These are phyloP conservation scores for Phallusia fumigata DNA, from an alignment of 23 tunicate genomes.

Conservation along the genomic window DNA sequence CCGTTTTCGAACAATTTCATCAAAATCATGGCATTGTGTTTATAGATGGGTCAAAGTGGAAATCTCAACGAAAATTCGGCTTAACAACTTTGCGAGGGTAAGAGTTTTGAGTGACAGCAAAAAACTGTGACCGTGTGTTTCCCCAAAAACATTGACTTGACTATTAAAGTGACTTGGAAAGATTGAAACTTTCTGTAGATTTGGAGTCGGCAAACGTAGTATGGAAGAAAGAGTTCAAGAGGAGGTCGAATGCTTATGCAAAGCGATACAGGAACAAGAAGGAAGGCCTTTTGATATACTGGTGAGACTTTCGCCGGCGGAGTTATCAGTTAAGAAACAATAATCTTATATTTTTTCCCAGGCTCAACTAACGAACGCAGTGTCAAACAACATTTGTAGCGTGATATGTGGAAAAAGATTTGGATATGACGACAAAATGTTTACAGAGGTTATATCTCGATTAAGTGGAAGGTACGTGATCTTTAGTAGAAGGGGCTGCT, in stretches of 20 bases:
- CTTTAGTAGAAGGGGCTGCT: too few relatives aligned
- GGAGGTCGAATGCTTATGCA: constrained; percentile 2
- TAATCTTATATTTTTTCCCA: not conserved
- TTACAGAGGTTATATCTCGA: not conserved
- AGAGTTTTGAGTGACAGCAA: not conserved
- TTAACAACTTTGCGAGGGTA: constrained; percentile 9
- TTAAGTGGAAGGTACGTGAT: not conserved
- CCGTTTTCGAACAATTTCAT: not conserved
- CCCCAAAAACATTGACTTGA: too few relatives aligned
- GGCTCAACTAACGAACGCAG: not conserved
- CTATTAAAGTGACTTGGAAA: too few relatives aligned
- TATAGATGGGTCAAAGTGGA: not conserved
- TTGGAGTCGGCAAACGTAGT: constrained; percentile 40
- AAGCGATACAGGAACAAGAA: not conserved
- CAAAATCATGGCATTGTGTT: constrained; percentile 9
- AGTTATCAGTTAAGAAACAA: too few relatives aligned
- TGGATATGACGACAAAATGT: not conserved
- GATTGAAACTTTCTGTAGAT: not conserved
- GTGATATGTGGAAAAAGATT: not conserved
- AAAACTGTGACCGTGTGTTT: too few relatives aligned
- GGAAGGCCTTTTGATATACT: constrained; percentile 14
- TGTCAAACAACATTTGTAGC: not conserved
- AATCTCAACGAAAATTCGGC: constrained; percentile 20
- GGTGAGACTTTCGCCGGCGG: not conserved
- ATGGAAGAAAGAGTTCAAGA: constrained; percentile 31